These are phyloP conservation scores for Frieseomelitta varia DNA, from an alignment of 1,140 invertebrate genomes.

Conservation along the genomic window DNA sequence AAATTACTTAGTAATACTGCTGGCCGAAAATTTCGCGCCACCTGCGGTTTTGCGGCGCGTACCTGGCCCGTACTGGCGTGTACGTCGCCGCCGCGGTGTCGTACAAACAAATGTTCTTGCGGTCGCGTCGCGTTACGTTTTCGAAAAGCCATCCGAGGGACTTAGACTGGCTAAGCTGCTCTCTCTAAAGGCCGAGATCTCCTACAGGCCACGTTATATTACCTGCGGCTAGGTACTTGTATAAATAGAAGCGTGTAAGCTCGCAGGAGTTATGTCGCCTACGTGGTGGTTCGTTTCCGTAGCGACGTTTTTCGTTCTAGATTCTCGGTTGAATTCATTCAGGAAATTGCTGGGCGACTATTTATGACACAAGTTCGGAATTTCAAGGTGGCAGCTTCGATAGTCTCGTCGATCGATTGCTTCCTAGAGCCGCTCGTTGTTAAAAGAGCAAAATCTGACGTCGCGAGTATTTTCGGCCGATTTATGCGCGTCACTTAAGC, in stretches of 20 bases:
- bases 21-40: slow-evolving; percentile 62
- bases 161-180: neutral
- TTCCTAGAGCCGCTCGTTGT: neutral
- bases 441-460: too few species aligned
- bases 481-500: neutral
- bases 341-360: neutral
- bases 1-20: slow-evolving; percentile 71
- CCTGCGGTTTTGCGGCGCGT: slow-evolving; percentile 66
- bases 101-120: slow-evolving; percentile 42
- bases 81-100: slow-evolving; percentile 37
- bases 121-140: slow-evolving; percentile 19
- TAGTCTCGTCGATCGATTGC: neutral
- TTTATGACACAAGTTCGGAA: too few species aligned
- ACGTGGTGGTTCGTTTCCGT: neutral
- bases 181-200: neutral
- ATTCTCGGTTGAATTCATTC: neutral
- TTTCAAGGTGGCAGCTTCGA: neutral
- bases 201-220: neutral
- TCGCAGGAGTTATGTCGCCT: neutral
- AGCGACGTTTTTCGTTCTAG: neutral
- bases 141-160: slow-evolving; percentile 7
- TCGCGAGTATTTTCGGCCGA: neutral
- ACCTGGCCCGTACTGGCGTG: slow-evolving; percentile 8
- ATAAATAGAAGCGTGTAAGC: neutral
- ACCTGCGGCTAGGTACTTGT: neutral